Conservation (phyloP, 1,140 invertebrate species). For the Scaptodrosophila lebanonensis region DNA sequence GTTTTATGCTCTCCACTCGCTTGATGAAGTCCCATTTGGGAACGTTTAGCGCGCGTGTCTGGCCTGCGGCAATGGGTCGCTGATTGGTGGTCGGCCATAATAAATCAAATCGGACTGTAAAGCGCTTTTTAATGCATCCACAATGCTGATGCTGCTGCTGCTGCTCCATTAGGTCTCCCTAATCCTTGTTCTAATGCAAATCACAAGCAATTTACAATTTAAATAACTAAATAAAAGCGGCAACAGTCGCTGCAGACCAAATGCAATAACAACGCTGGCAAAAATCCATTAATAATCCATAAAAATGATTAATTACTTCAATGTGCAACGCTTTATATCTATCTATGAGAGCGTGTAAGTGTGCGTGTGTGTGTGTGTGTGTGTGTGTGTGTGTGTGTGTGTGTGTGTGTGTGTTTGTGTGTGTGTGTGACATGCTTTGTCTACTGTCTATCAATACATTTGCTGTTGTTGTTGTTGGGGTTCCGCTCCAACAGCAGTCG, state of each 20-base stretch:
- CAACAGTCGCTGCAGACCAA: neutral
- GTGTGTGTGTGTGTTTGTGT: no score
- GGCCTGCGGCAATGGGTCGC: constrained; percentile 8
- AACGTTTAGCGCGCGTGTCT: constrained; percentile 18
- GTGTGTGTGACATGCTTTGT: constrained; percentile 22
- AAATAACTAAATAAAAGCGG: constrained; percentile 37
- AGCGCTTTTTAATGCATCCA: constrained; percentile 4
- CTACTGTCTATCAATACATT: constrained; percentile 47
- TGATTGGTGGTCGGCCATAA: neutral
- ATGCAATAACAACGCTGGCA: constrained; percentile 1
- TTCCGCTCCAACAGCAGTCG: neutral
- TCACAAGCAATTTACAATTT: constrained; percentile 37
- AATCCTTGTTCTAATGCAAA: constrained; percentile 29
- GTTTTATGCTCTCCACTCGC: constrained; percentile 2
- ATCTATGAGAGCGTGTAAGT: no score
- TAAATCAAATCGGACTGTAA: constrained; percentile 17
- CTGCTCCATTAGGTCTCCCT: constrained; percentile 27
- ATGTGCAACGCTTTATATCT: neutral
- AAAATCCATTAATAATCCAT: constrained; percentile 74
- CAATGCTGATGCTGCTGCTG: no score
- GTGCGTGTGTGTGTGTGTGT: constrained; percentile 27
- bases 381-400: no score
- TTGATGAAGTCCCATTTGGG: constrained; percentile 35
- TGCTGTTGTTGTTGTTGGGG: no score
- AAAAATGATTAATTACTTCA: constrained; percentile 70